phyloP scores from a whole-genome alignment of 1,140 invertebrate genomes.

The Drepana arcuata region DNA sequence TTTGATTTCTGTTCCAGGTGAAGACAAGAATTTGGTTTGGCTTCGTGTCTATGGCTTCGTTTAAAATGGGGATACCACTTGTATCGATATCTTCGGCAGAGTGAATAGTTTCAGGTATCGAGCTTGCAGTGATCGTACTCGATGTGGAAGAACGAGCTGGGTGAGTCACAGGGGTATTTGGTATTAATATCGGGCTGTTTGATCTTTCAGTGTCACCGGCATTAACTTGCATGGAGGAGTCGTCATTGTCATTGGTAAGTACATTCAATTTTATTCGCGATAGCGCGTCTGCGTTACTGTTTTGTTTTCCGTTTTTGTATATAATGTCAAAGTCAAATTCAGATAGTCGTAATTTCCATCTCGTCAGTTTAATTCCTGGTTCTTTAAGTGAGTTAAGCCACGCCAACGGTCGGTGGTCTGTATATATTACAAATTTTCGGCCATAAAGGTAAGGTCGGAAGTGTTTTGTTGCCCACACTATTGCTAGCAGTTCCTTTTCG shows the following conservation, averaged over 20 bases:
- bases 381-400: conserved; percentile 46
- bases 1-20: background rate
- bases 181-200: no score
- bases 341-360: conserved; percentile 23
- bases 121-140: conserved; percentile 3
- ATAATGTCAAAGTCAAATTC: conserved; percentile 44
- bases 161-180: no score
- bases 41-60: conserved; percentile 24
- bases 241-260: conserved; percentile 5
- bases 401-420: conserved; percentile 24
- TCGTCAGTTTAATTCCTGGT: conserved; percentile 24
- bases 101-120: conserved; percentile 10
- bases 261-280: conserved; percentile 14
- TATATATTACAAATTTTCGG: conserved; percentile 12
- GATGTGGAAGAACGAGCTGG: no score
- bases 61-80: conserved; percentile 16
- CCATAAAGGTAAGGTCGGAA: conserved; percentile 15
- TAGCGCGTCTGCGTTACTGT: conserved; percentile 35
- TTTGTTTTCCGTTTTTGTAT: conserved; percentile 33
- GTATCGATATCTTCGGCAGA: conserved; percentile 12
- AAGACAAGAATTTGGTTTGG: conserved; percentile 15
- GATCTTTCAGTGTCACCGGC: no score
- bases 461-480: conserved; percentile 13
- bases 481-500: conserved; percentile 16
- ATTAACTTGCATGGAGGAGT: conserved; percentile 1